These are phyloP conservation scores for Tenualosa thibaudeaui DNA, from an alignment of 2,797 vertebrate species.

Conservation along the genomic window DNA sequence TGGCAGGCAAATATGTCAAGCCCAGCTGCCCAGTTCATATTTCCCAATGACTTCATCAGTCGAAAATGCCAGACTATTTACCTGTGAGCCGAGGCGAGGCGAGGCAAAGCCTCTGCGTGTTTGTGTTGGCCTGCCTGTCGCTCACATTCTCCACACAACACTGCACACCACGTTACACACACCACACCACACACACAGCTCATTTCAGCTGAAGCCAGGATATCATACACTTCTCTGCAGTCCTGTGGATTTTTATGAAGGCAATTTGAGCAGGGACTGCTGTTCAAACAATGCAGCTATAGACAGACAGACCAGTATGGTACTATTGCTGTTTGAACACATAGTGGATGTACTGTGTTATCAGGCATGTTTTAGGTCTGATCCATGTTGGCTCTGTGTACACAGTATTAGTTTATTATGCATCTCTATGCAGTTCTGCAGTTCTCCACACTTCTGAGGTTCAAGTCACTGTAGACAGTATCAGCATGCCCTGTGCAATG, in stretches of 20 bases:
- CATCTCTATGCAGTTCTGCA: no score
- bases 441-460: neutral
- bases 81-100: conserved; percentile 35
- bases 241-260: neutral
- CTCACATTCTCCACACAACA: neutral
- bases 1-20: conserved; percentile 42
- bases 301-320: neutral
- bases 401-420: no score
- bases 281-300: neutral
- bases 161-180: neutral
- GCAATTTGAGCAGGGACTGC: neutral
- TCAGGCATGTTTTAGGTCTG: no score
- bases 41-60: conserved; percentile 44
- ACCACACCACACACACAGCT: neutral
- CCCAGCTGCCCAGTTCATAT: conserved; percentile 46
- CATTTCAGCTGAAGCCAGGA: neutral
- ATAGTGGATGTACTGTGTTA: no score
- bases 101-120: neutral
- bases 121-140: neutral
- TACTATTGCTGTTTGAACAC: neutral
- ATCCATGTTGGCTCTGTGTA: no score
- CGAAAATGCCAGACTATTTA: conserved; percentile 46
- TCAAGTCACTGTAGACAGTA: neutral
- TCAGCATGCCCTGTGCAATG: neutral
- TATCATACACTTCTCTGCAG: neutral